phyloP scores from a whole-genome alignment of 1,140 invertebrate genomes.

The Leptoteleia sp. region DNA sequence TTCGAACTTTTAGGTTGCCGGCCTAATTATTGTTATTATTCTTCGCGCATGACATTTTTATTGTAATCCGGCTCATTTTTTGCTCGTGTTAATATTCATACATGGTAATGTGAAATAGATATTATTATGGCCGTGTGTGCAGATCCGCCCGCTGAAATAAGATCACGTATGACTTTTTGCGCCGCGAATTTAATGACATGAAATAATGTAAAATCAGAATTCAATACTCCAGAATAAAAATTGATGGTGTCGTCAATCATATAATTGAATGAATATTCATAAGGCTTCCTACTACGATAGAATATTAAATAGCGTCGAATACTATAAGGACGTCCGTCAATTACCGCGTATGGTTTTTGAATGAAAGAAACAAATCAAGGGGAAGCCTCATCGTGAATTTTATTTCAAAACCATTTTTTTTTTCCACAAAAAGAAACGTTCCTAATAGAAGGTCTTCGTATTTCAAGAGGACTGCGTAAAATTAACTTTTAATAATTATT shows the following conservation, averaged over 20 bases:
- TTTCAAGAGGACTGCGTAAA: too few relatives aligned
- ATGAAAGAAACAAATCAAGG: conserved; percentile 4
- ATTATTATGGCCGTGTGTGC: background rate
- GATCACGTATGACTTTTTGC: conserved; percentile 40
- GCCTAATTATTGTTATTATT: conserved; percentile 31
- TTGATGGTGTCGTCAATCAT: conserved; percentile 49
- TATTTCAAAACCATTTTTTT: background rate
- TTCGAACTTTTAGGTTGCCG: background rate
- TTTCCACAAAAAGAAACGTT: background rate
- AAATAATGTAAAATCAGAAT: conserved; percentile 26
- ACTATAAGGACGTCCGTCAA: conserved; percentile 23
- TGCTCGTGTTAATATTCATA: conserved; percentile 9
- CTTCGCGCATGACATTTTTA: background rate
- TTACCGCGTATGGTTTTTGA: conserved; percentile 15
- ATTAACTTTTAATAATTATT: too few relatives aligned
- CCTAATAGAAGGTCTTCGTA: too few relatives aligned
- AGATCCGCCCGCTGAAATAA: background rate
- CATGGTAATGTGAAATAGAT: conserved; percentile 14
- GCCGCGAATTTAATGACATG: conserved; percentile 21
- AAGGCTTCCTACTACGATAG: conserved; percentile 47
- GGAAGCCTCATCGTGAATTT: conserved; percentile 7
- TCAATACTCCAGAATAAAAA: conserved; percentile 25
- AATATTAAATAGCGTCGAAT: conserved; percentile 47
- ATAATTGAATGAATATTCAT: conserved; percentile 54
- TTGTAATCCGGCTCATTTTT: conserved; percentile 15